Base-by-base conservation (phyloP, 2,888 invertebrate species). In the Notocelia uddmanniana region DNA sequence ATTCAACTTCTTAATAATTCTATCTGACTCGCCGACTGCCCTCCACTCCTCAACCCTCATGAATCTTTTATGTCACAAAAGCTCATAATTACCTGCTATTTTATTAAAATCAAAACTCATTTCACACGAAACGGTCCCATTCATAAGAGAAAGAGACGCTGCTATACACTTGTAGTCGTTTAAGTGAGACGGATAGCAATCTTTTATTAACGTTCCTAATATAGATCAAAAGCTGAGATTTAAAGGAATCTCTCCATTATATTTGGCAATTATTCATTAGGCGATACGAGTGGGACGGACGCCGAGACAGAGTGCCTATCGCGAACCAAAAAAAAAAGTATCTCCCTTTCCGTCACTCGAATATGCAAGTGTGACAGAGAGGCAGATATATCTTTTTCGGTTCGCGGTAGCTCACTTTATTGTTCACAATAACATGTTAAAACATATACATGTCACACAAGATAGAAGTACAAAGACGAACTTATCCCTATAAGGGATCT, bases 251-350 rank as follows among this genome's bases (percentile, higher is more conserved):
- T 59, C 45, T 55, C 41, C 31, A 70, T 66, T 66, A 66, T 34
- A 60, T 54, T 66, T 71, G 59, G 13, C 66, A 66, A 66, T 71
- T 54, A 71, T 71, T 71, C 66, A 71, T 71, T 34, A 31, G 23
- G 41, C 9, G 15, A 68, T 19, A 34, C 23, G 23, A 58, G 34
- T 37, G 37, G 31, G 48, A n/a, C 1, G 50, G 21, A 26, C 10
- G 13, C 2, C 13, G 31, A 11, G 15, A 31, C 3, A 8, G 31
- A 15, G 23, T 2, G 23, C 54, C 15, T 18, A 18, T 10, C 13
- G 3, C 11, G 3, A 37, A 0, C 3, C 11, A 10, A 10, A 34
- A n/a, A n/a, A n/a, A n/a, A n/a, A n/a, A n/a, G n/a, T n/a, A n/a
- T n/a, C n/a, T n/a, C n/a, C n/a, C n/a, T n/a, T n/a, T n/a, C n/a